These are phyloP conservation scores for Chrysina gloriosa DNA, from an alignment of 2,888 invertebrate genomes.

Conservation along the genomic window DNA sequence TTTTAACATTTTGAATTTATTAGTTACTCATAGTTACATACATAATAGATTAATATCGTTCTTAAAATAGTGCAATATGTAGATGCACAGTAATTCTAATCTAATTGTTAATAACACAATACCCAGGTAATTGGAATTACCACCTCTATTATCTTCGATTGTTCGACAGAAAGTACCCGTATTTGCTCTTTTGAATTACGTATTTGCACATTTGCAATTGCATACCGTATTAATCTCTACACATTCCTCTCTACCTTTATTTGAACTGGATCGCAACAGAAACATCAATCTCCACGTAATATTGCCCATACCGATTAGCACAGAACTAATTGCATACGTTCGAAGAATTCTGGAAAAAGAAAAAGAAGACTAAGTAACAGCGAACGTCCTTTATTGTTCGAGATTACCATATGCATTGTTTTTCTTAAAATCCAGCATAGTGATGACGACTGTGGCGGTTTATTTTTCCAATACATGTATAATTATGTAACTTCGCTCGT, in stretches of 20 bases:
- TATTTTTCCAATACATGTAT: slow-evolving; percentile 15
- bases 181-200: neutral
- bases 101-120: too few species aligned
- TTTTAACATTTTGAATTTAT: too few species aligned
- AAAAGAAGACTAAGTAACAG: neutral
- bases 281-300: slow-evolving; percentile 11
- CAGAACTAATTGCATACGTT: slow-evolving; percentile 7
- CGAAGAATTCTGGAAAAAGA: slow-evolving; percentile 15
- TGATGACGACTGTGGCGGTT: slow-evolving; percentile 1
- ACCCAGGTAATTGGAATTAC: too few species aligned
- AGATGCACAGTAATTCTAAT: too few species aligned
- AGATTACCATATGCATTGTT: slow-evolving; percentile 10
- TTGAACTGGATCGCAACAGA: neutral
- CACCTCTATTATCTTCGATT: too few species aligned
- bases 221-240: neutral
- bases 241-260: neutral
- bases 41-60: too few species aligned
- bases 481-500: slow-evolving; percentile 30
- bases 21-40: too few species aligned
- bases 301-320: neutral
- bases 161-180: slow-evolving; percentile 20
- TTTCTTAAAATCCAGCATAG: slow-evolving; percentile 27
- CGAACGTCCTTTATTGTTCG: neutral
- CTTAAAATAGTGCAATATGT: too few species aligned
- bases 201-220: slow-evolving; percentile 8